Evolutionary conservation across 2,797 vertebrate species (phyloP).

Genomic region (Enteromius thamalakanensis): DNA sequence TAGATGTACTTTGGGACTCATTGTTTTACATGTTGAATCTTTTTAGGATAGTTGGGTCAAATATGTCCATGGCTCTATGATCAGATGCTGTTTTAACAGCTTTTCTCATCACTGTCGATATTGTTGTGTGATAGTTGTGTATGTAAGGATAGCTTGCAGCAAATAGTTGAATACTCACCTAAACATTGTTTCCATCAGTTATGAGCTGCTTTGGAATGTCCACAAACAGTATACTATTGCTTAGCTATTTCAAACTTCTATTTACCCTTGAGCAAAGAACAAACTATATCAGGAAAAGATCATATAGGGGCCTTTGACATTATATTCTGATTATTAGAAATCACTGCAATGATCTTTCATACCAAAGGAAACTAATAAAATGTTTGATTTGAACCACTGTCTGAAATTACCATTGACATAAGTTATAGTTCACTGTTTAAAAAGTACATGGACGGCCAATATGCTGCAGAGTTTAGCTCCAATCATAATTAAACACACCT

Average conservation of each 20-base stretch:
- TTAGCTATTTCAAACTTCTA: not conserved
- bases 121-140: not conserved
- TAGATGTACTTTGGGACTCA: not conserved
- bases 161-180: not conserved
- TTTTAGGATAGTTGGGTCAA: not conserved
- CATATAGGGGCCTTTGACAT: not conserved
- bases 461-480: not conserved
- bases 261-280: not conserved
- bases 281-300: not conserved
- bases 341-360: not conserved
- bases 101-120: not conserved
- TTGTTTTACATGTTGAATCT: not conserved
- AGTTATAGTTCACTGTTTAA: not conserved
- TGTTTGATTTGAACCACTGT: not conserved
- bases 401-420: not conserved
- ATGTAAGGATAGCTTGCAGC: not conserved
- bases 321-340: not conserved
- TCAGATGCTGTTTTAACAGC: not conserved
- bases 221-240: not conserved
- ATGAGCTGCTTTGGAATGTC: not conserved
- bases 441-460: not conserved
- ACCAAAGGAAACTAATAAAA: not conserved
- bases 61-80: not conserved
- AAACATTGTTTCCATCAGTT: not conserved
- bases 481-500: constrained; percentile 12